Conservation (phyloP, 2,113 vertebrate genomes). For the Vombatus ursinus region DNA sequence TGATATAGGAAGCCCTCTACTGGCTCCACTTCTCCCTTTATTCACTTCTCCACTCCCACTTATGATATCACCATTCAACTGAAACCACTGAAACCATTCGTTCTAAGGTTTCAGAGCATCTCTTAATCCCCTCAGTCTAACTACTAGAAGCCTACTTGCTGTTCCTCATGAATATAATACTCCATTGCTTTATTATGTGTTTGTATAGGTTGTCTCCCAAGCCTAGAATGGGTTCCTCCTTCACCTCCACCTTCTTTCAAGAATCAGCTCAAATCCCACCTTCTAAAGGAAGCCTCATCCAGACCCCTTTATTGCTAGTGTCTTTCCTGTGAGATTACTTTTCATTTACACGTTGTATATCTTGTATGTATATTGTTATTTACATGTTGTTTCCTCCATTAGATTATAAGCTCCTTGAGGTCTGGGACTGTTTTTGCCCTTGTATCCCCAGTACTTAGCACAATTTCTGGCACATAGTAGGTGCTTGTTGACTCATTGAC, state of each 20-base stretch:
- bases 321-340: background rate
- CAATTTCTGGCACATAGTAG: background rate
- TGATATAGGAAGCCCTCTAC: too few relatives aligned
- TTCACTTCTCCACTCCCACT: background rate
- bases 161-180: background rate
- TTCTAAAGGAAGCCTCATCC: background rate
- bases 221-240: background rate
- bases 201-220: background rate
- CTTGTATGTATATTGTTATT: background rate
- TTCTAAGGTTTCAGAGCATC: background rate
- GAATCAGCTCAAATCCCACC: background rate
- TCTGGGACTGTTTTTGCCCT: background rate
- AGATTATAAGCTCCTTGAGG: background rate
- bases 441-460: background rate
- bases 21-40: background rate
- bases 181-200: background rate
- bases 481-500: background rate
- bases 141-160: background rate
- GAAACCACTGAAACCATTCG: background rate
- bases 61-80: background rate
- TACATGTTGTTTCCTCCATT: background rate
- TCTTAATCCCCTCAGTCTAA: background rate
- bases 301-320: background rate
- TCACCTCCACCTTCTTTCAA: background rate
- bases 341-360: background rate